phyloP scores from a whole-genome alignment of 2,888 invertebrate genomes.

The Gandaritis pyraliata region DNA sequence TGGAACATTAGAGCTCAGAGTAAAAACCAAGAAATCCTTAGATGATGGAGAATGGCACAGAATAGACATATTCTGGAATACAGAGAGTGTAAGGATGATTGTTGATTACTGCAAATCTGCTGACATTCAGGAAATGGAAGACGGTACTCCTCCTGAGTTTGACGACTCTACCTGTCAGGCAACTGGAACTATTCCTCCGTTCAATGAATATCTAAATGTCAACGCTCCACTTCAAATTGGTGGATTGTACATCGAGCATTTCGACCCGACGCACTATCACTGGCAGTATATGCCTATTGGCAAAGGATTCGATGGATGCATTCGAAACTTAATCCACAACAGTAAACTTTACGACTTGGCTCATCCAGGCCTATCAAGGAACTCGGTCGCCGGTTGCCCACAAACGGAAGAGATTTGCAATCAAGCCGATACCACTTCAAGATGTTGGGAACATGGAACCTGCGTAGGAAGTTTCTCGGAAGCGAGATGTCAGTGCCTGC shows the following conservation, averaged over 20 bases:
- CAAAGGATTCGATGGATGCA: slow-evolving; percentile 97
- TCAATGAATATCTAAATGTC: slow-evolving; percentile 97
- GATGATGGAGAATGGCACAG: slow-evolving; percentile 99
- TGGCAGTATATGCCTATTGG: slow-evolving; percentile 96
- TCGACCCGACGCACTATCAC: slow-evolving; percentile 94
- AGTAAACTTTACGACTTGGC: slow-evolving; percentile 98
- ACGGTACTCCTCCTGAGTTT: slow-evolving; percentile 94
- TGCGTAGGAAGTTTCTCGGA: slow-evolving; percentile 96
- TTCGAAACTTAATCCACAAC: slow-evolving; percentile 97
- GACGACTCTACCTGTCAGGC: slow-evolving; percentile 96
- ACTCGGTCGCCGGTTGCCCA: slow-evolving; percentile 95
- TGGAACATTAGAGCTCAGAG: slow-evolving; percentile 93
- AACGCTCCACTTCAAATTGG: slow-evolving; percentile 98
- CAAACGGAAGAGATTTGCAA: slow-evolving; percentile 97
- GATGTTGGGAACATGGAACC: slow-evolving; percentile 97
- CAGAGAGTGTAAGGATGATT: slow-evolving; percentile 95
- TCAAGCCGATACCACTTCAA: slow-evolving; percentile 92
- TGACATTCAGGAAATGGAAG: slow-evolving; percentile 94
- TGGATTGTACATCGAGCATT: slow-evolving; percentile 94
- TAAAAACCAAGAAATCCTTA: slow-evolving; percentile 92
- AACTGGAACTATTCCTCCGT: slow-evolving; percentile 94
- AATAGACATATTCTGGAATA: slow-evolving; percentile 97
- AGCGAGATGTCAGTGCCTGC: slow-evolving; percentile 96
- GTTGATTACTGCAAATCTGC: slow-evolving; percentile 97
- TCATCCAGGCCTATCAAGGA: slow-evolving; percentile 94